These are phyloP conservation scores for Alentia gelatinosa DNA, from an alignment of 2,888 invertebrate species.

Conservation along the genomic window DNA sequence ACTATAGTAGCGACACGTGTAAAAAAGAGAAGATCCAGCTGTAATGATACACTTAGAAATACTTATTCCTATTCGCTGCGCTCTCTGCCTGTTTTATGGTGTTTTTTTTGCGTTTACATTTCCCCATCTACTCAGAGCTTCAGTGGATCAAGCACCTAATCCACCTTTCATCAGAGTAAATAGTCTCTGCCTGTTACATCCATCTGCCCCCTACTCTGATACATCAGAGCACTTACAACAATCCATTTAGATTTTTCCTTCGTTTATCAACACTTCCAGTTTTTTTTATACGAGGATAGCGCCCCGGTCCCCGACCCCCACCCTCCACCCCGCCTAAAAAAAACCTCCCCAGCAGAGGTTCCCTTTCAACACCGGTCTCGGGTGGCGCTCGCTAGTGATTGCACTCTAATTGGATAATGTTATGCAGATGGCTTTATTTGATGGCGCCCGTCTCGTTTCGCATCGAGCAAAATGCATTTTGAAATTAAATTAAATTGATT, in stretches of 20 bases:
- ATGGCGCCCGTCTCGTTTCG: not conserved
- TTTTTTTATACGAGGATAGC: not conserved
- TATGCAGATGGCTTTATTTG: conserved; percentile 15
- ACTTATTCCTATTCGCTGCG: not conserved
- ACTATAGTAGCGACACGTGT: not conserved
- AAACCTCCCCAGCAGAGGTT: no score
- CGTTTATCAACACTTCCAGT: conserved; percentile 21
- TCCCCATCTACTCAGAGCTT: not conserved
- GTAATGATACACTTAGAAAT: conserved; percentile 30
- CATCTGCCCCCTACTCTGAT: not conserved
- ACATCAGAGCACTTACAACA: conserved; percentile 25
- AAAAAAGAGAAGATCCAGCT: not conserved
- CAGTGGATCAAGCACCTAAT: not conserved
- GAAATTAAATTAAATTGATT: conserved; percentile 27
- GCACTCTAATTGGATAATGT: not conserved
- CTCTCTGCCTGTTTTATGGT: not conserved
- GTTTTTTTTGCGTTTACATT: not conserved
- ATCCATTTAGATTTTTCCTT: not conserved
- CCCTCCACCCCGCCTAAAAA: no score
- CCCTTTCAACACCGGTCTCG: not conserved
- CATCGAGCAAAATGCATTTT: conserved; percentile 25
- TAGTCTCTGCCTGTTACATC: not conserved
- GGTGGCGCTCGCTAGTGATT: not conserved
- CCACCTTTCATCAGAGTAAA: not conserved
- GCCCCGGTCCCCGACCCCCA: not conserved